Conservation (phyloP, 2,888 invertebrate genomes). For the Thecophora atra region DNA sequence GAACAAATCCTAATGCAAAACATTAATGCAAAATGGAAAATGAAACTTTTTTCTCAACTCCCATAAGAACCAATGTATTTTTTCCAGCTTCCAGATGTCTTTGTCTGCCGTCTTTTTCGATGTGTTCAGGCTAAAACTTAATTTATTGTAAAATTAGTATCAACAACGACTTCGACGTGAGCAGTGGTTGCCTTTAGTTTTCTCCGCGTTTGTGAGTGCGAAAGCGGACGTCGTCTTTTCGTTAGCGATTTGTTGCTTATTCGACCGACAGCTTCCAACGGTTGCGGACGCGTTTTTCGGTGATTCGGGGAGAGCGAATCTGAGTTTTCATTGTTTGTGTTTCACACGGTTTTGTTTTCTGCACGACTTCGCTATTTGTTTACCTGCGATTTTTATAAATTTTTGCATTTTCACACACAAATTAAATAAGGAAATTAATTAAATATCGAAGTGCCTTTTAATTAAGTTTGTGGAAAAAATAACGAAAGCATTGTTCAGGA, state of each 20-base stretch:
- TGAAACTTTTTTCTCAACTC: too few relatives aligned
- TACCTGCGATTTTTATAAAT: neutral
- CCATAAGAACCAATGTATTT: too few relatives aligned
- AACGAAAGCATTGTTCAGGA: neutral
- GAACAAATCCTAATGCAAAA: too few relatives aligned
- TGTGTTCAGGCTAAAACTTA: too few relatives aligned
- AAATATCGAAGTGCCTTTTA: neutral
- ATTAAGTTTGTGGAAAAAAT: neutral
- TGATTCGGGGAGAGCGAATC: neutral
- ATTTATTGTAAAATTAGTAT: too few relatives aligned
- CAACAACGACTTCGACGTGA: too few relatives aligned
- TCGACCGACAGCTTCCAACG: constrained; percentile 52
- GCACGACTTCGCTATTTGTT: neutral
- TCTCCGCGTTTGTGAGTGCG: too few relatives aligned
- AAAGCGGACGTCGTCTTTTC: too few relatives aligned
- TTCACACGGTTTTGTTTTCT: neutral
- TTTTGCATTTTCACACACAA: neutral
- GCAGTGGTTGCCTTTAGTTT: too few relatives aligned
- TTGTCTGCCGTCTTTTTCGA: too few relatives aligned
- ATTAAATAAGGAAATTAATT: neutral
- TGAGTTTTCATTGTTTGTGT: neutral
- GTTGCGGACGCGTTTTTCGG: constrained; percentile 51
- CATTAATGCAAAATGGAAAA: too few relatives aligned
- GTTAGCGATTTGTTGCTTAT: constrained; percentile 33
- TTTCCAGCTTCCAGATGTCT: too few relatives aligned